Conservation (phyloP, 1,140 invertebrate species). For the Ceratina japonica region DNA sequence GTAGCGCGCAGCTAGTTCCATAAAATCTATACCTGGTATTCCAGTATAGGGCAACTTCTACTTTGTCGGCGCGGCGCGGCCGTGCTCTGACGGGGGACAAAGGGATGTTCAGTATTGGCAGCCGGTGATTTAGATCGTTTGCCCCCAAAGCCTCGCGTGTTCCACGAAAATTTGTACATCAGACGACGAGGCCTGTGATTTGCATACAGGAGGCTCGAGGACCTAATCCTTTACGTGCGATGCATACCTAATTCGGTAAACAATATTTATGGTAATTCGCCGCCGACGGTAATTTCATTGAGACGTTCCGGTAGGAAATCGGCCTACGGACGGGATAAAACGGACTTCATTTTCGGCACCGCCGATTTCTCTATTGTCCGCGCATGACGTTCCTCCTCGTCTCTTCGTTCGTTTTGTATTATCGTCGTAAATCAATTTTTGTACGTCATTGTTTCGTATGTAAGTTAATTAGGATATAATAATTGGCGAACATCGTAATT, state of each 20-base stretch:
- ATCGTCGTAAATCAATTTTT: too few species aligned
- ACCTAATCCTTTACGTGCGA: conserved; percentile 40
- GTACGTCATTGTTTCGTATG: too few species aligned
- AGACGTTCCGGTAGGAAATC: conserved; percentile 10
- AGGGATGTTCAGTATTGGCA: conserved; percentile 53
- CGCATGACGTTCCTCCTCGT: too few species aligned
- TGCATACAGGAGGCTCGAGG: conserved; percentile 39
- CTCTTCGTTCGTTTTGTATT: neutral
- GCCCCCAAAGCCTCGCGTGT: conserved; percentile 29
- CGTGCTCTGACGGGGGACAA: conserved; percentile 35
- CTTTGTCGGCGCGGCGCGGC: conserved; percentile 38
- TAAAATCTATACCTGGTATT: conserved; percentile 59
- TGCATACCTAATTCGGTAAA: conserved; percentile 50
- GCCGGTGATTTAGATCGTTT: conserved; percentile 59
- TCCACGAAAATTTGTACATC: conserved; percentile 45
- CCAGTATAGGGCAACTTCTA: conserved; percentile 46
- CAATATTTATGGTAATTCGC: conserved; percentile 43
- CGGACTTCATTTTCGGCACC: neutral
- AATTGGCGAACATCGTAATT: neutral
- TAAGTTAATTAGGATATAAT: neutral
- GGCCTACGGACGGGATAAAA: too few species aligned
- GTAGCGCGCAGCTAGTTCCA: conserved; percentile 42
- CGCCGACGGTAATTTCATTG: conserved; percentile 37
- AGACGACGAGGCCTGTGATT: conserved; percentile 31
- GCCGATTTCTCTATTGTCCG: too few species aligned